These are phyloP conservation scores for Tetrax tetrax DNA, from an alignment of 2,113 vertebrate genomes.

Conservation along the genomic window DNA sequence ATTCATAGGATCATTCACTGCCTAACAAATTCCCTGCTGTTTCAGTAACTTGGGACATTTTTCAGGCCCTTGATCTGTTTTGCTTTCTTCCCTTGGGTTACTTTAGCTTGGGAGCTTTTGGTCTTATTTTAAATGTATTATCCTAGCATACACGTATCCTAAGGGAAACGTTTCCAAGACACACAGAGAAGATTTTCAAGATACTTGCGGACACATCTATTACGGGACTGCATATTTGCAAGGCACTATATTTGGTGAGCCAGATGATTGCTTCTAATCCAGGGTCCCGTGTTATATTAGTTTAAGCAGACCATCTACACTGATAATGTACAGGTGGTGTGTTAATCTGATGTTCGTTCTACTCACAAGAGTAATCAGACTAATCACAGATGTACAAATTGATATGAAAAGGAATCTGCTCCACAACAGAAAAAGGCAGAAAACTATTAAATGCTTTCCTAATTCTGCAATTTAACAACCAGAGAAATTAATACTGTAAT, in stretches of 20 bases:
- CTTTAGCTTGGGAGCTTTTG: not conserved
- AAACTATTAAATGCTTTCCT: not conserved
- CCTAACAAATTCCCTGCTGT: not conserved
- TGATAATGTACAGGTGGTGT: not conserved
- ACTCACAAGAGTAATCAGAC: not conserved
- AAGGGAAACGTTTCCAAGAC: not conserved
- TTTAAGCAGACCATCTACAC: not conserved
- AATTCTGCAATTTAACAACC: not conserved
- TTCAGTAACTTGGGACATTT: not conserved
- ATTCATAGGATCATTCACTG: not conserved
- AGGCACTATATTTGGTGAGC: not conserved
- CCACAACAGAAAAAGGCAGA: not conserved
- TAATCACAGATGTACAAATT: not conserved
- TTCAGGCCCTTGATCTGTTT: not conserved
- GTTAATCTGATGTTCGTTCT: not conserved
- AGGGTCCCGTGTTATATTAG: not conserved
- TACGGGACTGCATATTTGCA: not conserved
- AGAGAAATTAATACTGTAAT: not conserved
- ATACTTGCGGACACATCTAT: not conserved
- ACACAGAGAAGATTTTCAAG: not conserved
- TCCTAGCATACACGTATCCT: accelerated
- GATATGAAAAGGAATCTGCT: not conserved
- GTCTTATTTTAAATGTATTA: not conserved
- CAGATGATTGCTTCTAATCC: not conserved
- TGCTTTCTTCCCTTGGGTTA: not conserved